A percentile compares a stretch with the other conserved stretches of the same genome.
Evolutionary conservation across 2,113 vertebrate genomes (phyloP).

Genomic region (Ancistrus triradiatus): DNA sequence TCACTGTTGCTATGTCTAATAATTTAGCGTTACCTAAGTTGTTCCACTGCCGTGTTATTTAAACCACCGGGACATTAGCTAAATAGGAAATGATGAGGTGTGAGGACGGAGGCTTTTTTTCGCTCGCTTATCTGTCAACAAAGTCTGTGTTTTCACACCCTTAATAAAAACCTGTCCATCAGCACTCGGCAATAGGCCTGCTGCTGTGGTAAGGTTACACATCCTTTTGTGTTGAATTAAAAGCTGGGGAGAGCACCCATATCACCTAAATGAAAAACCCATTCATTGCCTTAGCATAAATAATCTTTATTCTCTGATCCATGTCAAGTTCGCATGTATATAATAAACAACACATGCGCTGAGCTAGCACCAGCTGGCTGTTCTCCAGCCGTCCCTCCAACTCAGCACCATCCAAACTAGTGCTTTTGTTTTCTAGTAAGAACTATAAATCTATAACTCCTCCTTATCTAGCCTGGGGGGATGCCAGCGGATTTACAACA

Average conservation of each 20-base stretch:
- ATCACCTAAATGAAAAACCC: too few species aligned
- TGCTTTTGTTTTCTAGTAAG: too few species aligned
- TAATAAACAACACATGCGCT: too few species aligned
- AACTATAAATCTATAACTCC: too few species aligned
- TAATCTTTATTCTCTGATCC: too few species aligned
- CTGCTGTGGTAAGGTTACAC: neutral
- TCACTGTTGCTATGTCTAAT: conserved; percentile 45
- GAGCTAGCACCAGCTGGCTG: too few species aligned
- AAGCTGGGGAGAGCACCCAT: conserved; percentile 44
- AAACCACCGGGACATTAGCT: neutral
- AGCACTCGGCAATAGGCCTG: conserved; percentile 36
- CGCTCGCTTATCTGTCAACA: neutral
- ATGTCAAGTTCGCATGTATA: too few species aligned
- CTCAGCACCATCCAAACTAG: too few species aligned
- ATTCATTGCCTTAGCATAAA: too few species aligned
- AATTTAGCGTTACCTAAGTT: neutral
- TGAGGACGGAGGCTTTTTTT: neutral
- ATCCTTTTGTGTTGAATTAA: conserved; percentile 4
- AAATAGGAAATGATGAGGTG: neutral
- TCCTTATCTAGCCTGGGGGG: too few species aligned
- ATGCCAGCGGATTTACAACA: too few species aligned
- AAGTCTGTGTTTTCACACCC: neutral
- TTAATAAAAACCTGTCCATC: conserved; percentile 36
- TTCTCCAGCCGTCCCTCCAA: too few species aligned
- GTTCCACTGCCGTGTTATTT: neutral